These are phyloP conservation scores for Eremobia ochroleuca DNA, from an alignment of 2,888 invertebrate species.

Conservation along the genomic window DNA sequence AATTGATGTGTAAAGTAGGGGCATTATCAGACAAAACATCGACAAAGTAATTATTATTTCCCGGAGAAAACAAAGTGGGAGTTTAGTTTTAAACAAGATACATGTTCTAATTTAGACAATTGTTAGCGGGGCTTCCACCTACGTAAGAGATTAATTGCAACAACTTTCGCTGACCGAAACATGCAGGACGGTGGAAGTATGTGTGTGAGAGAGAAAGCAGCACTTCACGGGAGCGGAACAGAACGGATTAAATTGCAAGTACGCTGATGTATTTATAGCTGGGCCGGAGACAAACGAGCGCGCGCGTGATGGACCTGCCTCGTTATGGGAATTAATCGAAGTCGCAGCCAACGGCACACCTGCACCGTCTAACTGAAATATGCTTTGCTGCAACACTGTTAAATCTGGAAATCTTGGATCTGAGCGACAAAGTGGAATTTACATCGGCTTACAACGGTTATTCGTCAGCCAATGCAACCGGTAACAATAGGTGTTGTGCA, in stretches of 20 bases:
- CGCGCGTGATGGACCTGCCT: constrained; percentile 90
- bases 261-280: constrained; percentile 91
- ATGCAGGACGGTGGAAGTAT: constrained; percentile 70
- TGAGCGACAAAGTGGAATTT: constrained; percentile 41
- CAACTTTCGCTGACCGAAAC: constrained; percentile 83
- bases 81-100: constrained; percentile 71
- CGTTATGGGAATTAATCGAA: constrained; percentile 91
- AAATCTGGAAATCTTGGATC: constrained; percentile 67
- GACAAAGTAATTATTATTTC: constrained; percentile 34
- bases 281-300: constrained; percentile 90
- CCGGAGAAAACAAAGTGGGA: constrained; percentile 52
- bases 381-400: constrained; percentile 74
- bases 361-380: constrained; percentile 87
- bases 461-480: constrained; percentile 31
- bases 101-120: constrained; percentile 78
- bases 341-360: constrained; percentile 87
- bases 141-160: constrained; percentile 81
- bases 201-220: constrained; percentile 78
- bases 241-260: constrained; percentile 90
- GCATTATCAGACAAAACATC: constrained; percentile 56
- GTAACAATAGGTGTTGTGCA: constrained; percentile 58
- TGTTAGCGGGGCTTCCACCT: constrained; percentile 73
- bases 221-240: constrained; percentile 83
- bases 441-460: constrained; percentile 42
- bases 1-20: constrained; percentile 52